phyloP scores from a whole-genome alignment of 2,113 vertebrate species.

The Varanus salvator region DNA sequence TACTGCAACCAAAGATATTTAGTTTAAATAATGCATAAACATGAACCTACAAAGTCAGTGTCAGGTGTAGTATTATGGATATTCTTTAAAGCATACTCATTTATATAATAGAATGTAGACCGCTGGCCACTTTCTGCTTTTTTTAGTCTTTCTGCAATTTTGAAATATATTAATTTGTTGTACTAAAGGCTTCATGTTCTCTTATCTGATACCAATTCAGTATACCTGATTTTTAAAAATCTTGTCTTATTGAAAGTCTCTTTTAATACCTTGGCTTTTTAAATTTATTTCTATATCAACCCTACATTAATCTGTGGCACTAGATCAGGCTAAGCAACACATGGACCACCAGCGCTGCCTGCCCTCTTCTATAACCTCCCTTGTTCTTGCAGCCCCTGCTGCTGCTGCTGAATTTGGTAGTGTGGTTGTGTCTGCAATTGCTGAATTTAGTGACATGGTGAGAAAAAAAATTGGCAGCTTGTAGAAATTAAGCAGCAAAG shows the following conservation, averaged over 20 bases:
- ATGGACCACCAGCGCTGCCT: no score
- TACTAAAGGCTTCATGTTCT: neutral
- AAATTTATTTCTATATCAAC: neutral
- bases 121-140: slow-evolving; percentile 28
- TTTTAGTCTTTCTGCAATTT: slow-evolving; percentile 1
- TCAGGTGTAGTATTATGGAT: slow-evolving; percentile 65
- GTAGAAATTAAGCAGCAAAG: no score
- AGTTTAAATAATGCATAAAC: slow-evolving; percentile 71
- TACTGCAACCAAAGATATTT: neutral
- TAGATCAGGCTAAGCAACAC: neutral
- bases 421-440: no score
- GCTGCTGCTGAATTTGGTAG: no score
- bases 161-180: neutral
- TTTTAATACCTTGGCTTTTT: slow-evolving; percentile 7
- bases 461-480: no score
- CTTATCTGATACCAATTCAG: slow-evolving; percentile 1
- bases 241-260: slow-evolving; percentile 21
- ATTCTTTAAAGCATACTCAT: slow-evolving; percentile 59
- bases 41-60: slow-evolving; percentile 60
- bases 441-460: no score
- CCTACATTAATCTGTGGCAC: neutral
- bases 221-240: neutral
- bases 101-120: slow-evolving; percentile 60
- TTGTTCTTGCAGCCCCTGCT: no score
- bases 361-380: no score